Evolutionary conservation across 1,140 invertebrate species (phyloP).

Genomic region (Drosophila oshimai): DNA sequence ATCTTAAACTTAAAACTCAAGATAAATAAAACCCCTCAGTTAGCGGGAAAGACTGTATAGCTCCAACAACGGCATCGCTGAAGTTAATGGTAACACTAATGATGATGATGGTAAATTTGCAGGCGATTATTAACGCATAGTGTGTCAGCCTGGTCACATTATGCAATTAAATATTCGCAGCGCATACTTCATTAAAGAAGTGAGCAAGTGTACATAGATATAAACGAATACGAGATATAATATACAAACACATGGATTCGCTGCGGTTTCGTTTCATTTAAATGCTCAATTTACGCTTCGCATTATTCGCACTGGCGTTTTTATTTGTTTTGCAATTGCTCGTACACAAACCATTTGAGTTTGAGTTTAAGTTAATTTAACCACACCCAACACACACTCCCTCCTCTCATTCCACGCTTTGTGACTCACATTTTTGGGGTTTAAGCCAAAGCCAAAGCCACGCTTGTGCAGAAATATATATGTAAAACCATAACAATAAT

Average conservation of each 20-base stretch:
- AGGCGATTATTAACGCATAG: conserved; percentile 34
- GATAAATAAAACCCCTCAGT: neutral
- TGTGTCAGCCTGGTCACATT: conserved; percentile 42
- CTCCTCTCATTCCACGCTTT: conserved; percentile 12
- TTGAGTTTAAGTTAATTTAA: too few species aligned
- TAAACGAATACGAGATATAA: neutral
- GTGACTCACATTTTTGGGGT: conserved; percentile 27
- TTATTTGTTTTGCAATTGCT: conserved; percentile 38
- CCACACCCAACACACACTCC: conserved; percentile 24
- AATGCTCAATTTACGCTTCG: conserved; percentile 46
- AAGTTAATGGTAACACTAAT: neutral
- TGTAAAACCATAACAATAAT: neutral
- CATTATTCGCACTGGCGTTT: conserved; percentile 21
- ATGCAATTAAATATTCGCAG: conserved; percentile 59
- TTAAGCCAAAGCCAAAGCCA: conserved; percentile 1
- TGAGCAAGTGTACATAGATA: neutral
- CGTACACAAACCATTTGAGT: conserved; percentile 37
- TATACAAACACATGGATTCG: conserved; percentile 3
- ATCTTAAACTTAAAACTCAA: too few species aligned
- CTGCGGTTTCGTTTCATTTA: conserved; percentile 39
- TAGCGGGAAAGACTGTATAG: neutral
- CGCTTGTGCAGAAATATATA: conserved; percentile 3
- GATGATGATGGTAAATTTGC: conserved; percentile 8
- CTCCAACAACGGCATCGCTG: neutral
- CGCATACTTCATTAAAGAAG: conserved; percentile 36